These are phyloP conservation scores for Gryllus bimaculatus DNA, from an alignment of 1,140 invertebrate genomes.

Conservation along the genomic window DNA sequence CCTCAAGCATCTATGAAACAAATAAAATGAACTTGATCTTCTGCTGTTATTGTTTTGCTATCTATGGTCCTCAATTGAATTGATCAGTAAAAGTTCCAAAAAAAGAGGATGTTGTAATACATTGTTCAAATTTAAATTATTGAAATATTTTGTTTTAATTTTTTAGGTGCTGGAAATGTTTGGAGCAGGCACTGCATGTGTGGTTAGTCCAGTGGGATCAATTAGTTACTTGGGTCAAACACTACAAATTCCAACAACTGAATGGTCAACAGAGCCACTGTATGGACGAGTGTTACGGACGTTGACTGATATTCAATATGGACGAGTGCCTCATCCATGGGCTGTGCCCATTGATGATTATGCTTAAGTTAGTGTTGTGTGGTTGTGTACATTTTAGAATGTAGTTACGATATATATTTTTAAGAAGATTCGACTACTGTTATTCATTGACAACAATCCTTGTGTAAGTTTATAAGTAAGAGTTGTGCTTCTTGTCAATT, in stretches of 20 bases:
- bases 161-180: conserved; percentile 84
- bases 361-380: not conserved
- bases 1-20: no score
- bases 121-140: not conserved
- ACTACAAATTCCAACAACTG: conserved; percentile 35
- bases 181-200: conserved; percentile 87
- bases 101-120: not conserved
- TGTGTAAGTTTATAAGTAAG: no score
- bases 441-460: no score
- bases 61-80: no score
- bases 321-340: conserved; percentile 68
- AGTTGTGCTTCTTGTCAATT: no score
- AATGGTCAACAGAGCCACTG: conserved; percentile 29
- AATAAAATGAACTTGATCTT: no score
- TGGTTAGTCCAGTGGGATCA: conserved; percentile 78
- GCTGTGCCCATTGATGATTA: conserved; percentile 32
- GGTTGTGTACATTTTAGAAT: no score
- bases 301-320: conserved; percentile 79
- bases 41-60: no score
- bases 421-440: no score
- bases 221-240: conserved; percentile 61
- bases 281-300: conserved; percentile 51
- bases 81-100: not conserved
- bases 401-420: no score
- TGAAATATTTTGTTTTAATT: not conserved